Percentiles rank a stretch among this genome's conserved stretches.
Conservation (phyloP, 2,888 invertebrate species). For the Eupithecia centaureata region DNA sequence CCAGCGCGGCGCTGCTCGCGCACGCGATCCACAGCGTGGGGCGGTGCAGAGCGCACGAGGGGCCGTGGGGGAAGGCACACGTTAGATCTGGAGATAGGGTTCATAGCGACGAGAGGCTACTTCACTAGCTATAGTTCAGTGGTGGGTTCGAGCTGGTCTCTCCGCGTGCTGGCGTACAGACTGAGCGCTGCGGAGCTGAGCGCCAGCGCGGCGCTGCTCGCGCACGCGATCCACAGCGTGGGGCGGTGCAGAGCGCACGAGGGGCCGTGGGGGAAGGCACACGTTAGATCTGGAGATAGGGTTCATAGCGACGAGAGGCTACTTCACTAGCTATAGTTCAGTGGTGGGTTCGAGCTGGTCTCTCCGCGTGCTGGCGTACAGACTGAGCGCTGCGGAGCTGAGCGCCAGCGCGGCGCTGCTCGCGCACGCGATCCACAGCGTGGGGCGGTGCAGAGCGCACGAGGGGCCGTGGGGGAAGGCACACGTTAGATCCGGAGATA, state of each 20-base stretch:
- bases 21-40: constrained; percentile 55
- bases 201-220: constrained; percentile 55
- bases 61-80: constrained; percentile 57
- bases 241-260: constrained; percentile 61
- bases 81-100: too few species aligned
- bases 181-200: constrained; percentile 56
- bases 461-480: constrained; percentile 52
- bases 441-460: constrained; percentile 60
- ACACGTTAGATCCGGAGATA: constrained; percentile 70
- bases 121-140: too few species aligned
- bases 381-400: constrained; percentile 55
- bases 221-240: constrained; percentile 55
- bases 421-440: constrained; percentile 55
- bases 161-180: constrained; percentile 47
- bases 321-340: too few species aligned
- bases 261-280: constrained; percentile 55
- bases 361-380: constrained; percentile 47
- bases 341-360: too few species aligned
- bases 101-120: too few species aligned
- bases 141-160: too few species aligned
- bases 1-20: constrained; percentile 55
- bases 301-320: too few species aligned
- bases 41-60: constrained; percentile 61
- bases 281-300: constrained; percentile 71
- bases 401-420: constrained; percentile 56